Evolutionary conservation across 2,113 vertebrate species (phyloP).

Genomic region (Calonectris borealis): DNA sequence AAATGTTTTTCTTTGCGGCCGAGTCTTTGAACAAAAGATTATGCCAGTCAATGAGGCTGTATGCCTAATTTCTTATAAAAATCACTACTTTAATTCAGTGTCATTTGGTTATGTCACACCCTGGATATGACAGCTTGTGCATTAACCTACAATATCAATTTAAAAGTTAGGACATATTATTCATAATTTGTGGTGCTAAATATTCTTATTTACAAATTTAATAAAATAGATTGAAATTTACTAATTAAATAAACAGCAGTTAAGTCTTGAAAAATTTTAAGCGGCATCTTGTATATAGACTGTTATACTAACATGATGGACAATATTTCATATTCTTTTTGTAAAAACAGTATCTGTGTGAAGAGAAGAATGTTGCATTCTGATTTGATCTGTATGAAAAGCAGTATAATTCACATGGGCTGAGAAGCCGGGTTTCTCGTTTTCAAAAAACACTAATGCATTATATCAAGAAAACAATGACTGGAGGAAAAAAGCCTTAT

Average conservation of each 20-base stretch:
- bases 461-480: background rate
- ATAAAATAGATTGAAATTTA: background rate
- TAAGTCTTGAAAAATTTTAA: background rate
- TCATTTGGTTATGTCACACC: background rate
- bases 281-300: background rate
- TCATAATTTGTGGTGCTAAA: background rate
- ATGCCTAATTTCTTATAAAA: background rate
- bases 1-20: background rate
- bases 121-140: background rate
- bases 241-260: background rate
- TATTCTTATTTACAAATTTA: background rate
- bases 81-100: background rate
- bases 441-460: background rate
- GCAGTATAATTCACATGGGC: background rate
- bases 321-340: background rate
- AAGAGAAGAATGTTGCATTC: background rate
- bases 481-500: background rate
- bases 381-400: background rate
- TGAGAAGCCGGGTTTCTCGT: background rate
- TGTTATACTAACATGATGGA: background rate
- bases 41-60: background rate
- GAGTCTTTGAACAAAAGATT: background rate
- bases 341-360: background rate
- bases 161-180: background rate
- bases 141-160: background rate